Percentiles rank a stretch among this genome's conserved stretches.
Evolutionary conservation across 2,888 invertebrate species (phyloP).

Genomic region (Troglohyphantes excavatus): DNA sequence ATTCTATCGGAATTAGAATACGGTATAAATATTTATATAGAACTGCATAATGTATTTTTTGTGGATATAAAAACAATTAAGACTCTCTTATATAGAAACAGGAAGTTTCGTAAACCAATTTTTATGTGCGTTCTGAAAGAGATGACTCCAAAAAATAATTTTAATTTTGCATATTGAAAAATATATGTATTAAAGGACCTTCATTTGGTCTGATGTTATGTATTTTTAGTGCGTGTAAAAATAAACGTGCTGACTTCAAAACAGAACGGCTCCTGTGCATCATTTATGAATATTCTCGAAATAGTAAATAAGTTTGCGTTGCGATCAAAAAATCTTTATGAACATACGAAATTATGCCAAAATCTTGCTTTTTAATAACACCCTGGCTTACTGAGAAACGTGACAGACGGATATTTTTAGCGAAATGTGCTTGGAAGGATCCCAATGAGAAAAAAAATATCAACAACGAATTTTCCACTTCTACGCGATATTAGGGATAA

Average conservation of each 20-base stretch:
- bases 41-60: too few relatives aligned
- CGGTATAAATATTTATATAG: too few relatives aligned
- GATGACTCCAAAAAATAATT: too few relatives aligned
- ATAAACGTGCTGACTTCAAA: neutral
- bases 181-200: too few relatives aligned
- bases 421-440: slow-evolving; percentile 17
- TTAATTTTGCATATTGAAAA: too few relatives aligned
- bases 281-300: neutral
- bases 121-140: too few relatives aligned
- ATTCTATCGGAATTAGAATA: too few relatives aligned
- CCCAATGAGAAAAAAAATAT: slow-evolving; percentile 29
- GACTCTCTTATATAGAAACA: too few relatives aligned
- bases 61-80: too few relatives aligned
- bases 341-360: slow-evolving; percentile 25
- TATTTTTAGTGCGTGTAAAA: neutral
- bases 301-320: neutral
- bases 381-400: slow-evolving; percentile 16
- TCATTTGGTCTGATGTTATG: neutral
- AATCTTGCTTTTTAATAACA: slow-evolving; percentile 14
- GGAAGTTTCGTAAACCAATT: too few relatives aligned
- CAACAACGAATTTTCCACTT: slow-evolving; percentile 40
- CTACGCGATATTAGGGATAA: slow-evolving; percentile 48
- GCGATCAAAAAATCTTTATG: neutral
- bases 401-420: slow-evolving; percentile 45
- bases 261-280: neutral